Evolutionary conservation across 2,888 invertebrate genomes (phyloP), one percentile per base, ranked within the genome.

Genomic region (Dicycla oo): DNA sequence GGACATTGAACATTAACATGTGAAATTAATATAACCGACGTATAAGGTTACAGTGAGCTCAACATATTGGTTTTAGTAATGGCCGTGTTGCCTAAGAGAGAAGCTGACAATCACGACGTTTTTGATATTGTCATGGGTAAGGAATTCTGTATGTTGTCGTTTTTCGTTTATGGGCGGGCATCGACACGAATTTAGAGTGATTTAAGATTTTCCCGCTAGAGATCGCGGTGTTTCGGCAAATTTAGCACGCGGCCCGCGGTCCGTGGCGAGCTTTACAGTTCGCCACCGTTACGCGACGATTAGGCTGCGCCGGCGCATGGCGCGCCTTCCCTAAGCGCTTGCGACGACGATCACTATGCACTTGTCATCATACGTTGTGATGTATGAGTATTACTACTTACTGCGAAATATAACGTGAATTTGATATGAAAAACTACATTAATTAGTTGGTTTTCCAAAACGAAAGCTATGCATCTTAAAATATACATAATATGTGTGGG

Each of bases 251-350:
- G 91, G 92, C 88, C 91, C 92, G 93, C 92, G 90, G 91, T 91
- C 94, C 94, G 94, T 94, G 92, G 94, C 94, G 93, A 86, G 92
- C 93, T 95, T 94, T 95, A 95, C 95, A 94, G 95, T 95, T 95
- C 87, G 92, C 95, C 93, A 94, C 95, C 95, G 96, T 95, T 95
- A 96, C 94, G 93, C 92, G 92, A 87, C 93, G 93, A 95, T 95
- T 95, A 95, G 91, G 90, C 87, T 86, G 93, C 92, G 94, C 94
- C 91, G 90, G 93, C 93, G 93, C 93, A 90, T 84, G 88, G 89
- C 86, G 84, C 86, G 81, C 85, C 88, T 88, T 88, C 88, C 86
- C 85, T 80, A 69, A 68, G 83, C 84, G 80, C 81, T 87, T 85
- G 86, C 87, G 83, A 82, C 84, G 47, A 43, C 47, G 43, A 40